Evolutionary conservation across 2,888 invertebrate genomes (phyloP), one percentile per base, ranked within the genome.

Genomic region (Trissoscelio sp.): DNA sequence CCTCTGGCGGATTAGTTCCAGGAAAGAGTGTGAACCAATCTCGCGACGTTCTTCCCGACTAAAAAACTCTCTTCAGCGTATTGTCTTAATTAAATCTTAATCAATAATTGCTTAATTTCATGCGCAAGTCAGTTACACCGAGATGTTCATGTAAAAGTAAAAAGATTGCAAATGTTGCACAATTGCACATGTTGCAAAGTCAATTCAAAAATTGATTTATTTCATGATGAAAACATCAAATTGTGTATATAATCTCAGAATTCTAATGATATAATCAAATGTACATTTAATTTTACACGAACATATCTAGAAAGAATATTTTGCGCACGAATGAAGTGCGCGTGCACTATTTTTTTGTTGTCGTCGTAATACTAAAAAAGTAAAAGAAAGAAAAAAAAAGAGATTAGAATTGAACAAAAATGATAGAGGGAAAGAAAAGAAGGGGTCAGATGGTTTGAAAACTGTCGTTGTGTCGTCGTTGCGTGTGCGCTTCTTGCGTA

Each of bases 1-100:
- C 70, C 70, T 16, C 58, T 37, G 48, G 22, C 16, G 62, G 62
- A 62, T 20, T 18, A 34, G n/a, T 18, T n/a, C 14, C 12, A 5
- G 11, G 20, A 48, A 46, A 12, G 7, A 18, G 9, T 0, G 6
- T 12, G 12, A 22, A 16, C 9, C 34, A 31, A 37, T 12, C 53
- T 55, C 60, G 64, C 18, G 62, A 3, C 51, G 37, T 22, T 69
- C 82, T 82, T 82, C 82, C 83, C 85, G 83, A 75, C 83, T 82
- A n/a, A n/a, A 82, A 83, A 82, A 83, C 80, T 66, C 51, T 57
- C 42, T 64, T 73, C 83, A 80, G 77, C 82, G 53, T 77, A 77
- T 72, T 55, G 58, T 42, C 77, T 78, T 80, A 80, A 53, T 74
- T 66, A 24, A 75, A 81, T 42, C 75, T 75, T 75, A 75, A 55